phyloP scores from a whole-genome alignment of 2,888 invertebrate genomes.

The Dinocampus coccinellae region DNA sequence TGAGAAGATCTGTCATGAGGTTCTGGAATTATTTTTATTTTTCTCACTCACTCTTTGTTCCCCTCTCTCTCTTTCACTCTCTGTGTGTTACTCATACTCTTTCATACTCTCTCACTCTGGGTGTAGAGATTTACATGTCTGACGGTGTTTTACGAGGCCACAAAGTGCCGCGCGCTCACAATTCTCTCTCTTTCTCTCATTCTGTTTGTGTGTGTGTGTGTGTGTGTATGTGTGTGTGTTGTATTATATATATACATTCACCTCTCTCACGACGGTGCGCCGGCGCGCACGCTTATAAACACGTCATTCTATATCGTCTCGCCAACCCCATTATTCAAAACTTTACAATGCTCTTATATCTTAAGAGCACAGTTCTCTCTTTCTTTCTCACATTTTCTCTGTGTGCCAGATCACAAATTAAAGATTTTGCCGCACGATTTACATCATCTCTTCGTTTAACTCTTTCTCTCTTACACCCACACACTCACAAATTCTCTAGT shows the following conservation, averaged over 20 bases:
- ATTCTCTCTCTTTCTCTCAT: slow-evolving; percentile 23
- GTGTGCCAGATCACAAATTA: slow-evolving; percentile 44
- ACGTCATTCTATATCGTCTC: slow-evolving; percentile 56
- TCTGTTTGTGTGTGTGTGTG: not conserved
- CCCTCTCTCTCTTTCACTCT: not conserved
- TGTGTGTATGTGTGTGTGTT: too few relatives aligned
- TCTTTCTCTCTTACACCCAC: not conserved
- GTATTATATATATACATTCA: slow-evolving; percentile 34
- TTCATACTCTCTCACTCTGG: slow-evolving; percentile 46
- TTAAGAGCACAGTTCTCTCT: slow-evolving; percentile 30
- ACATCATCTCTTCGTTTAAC: slow-evolving; percentile 3
- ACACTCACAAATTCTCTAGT: too few relatives aligned
- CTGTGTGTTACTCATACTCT: too few relatives aligned
- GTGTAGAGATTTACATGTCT: slow-evolving; percentile 66
- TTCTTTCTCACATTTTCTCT: too few relatives aligned
- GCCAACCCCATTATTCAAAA: slow-evolving; percentile 60
- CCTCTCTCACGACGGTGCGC: slow-evolving; percentile 13
- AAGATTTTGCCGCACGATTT: slow-evolving; percentile 43
- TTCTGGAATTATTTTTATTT: slow-evolving; percentile 47
- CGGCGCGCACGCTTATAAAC: slow-evolving; percentile 56
- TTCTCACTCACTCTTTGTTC: slow-evolving; percentile 15
- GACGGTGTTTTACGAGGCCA: slow-evolving; percentile 66
- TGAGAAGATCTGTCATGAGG: slow-evolving; percentile 61
- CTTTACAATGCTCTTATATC: slow-evolving; percentile 50
- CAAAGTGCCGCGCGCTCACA: slow-evolving; percentile 63